Evolutionary conservation across 1,140 invertebrate species (phyloP).

Genomic region (Drosophila subobscura): DNA sequence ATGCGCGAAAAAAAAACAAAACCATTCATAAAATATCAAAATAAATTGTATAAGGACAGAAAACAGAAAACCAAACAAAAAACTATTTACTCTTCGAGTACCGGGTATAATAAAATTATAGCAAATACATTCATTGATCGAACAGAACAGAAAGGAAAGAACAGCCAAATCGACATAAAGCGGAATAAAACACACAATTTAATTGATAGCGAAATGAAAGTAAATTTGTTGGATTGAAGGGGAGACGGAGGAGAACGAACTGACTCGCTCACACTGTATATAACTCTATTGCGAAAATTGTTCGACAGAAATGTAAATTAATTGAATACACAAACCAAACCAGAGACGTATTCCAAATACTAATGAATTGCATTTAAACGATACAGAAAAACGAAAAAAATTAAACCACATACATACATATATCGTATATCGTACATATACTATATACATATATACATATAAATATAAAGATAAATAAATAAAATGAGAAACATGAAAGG

Average conservation of each 20-base stretch:
- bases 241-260: constrained; percentile 17
- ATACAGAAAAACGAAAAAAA: constrained; percentile 43
- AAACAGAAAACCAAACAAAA: constrained; percentile 10
- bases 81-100: not conserved
- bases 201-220: constrained; percentile 51
- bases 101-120: constrained; percentile 12
- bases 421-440: not conserved
- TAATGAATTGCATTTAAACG: constrained; percentile 74
- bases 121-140: constrained; percentile 38
- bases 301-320: constrained; percentile 71
- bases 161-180: not conserved
- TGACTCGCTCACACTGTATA: constrained; percentile 61
- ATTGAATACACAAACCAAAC: constrained; percentile 55
- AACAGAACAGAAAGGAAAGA: constrained; percentile 7
- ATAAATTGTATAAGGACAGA: constrained; percentile 28
- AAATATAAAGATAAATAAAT: constrained; percentile 35
- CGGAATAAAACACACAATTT: constrained; percentile 45
- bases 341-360: constrained; percentile 68
- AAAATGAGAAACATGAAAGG: constrained; percentile 28
- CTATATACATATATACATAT: constrained; percentile 25
- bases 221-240: constrained; percentile 58
- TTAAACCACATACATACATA: constrained; percentile 15
- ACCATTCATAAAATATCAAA: constrained; percentile 36
- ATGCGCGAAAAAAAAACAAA: constrained; percentile 21
- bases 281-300: constrained; percentile 62